Evolutionary conservation across 2,113 vertebrate species (phyloP).

Genomic region (Phyllopteryx taeniolatus): DNA sequence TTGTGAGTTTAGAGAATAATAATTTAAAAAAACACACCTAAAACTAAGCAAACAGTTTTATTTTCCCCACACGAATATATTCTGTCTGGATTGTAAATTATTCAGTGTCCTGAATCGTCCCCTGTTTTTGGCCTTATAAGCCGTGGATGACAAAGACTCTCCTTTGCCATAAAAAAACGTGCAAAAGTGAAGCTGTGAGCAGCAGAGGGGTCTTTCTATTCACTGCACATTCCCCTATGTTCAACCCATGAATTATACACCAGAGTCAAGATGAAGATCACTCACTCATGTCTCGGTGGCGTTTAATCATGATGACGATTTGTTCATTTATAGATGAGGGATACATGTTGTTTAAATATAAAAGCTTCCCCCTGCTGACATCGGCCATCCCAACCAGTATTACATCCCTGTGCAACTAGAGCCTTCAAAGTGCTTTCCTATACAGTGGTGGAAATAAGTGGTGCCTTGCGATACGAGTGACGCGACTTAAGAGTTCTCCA

Average conservation of each 20-base stretch:
- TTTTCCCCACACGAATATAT: conserved; percentile 21
- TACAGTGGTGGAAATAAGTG: not conserved
- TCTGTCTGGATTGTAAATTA: conserved; percentile 36
- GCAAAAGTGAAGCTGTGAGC: conserved; percentile 43
- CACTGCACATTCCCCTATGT: conserved; percentile 52
- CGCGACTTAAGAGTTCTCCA: too few relatives aligned
- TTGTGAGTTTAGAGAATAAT: not conserved
- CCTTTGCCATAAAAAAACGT: conserved; percentile 38
- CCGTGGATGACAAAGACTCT: conserved; percentile 45
- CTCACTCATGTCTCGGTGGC: conserved; percentile 36
- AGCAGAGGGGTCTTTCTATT: conserved; percentile 30
- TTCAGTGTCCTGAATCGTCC: conserved; percentile 26
- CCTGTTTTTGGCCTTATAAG: conserved; percentile 51
- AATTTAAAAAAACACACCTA: not conserved
- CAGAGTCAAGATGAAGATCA: conserved; percentile 43
- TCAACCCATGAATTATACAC: conserved; percentile 69
- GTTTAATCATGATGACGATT: conserved; percentile 43
- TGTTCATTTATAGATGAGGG: conserved; percentile 51
- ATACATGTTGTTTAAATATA: conserved; percentile 30
- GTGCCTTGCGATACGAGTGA: not conserved
- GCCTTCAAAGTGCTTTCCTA: not conserved
- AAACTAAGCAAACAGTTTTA: conserved; percentile 22
- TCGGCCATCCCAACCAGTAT: not conserved
- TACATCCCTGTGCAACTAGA: conserved; percentile 1
- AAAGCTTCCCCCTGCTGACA: conserved; percentile 21